Evolutionary conservation across 2,113 vertebrate species (phyloP).

Genomic region (Todiramphus saurophagus): DNA sequence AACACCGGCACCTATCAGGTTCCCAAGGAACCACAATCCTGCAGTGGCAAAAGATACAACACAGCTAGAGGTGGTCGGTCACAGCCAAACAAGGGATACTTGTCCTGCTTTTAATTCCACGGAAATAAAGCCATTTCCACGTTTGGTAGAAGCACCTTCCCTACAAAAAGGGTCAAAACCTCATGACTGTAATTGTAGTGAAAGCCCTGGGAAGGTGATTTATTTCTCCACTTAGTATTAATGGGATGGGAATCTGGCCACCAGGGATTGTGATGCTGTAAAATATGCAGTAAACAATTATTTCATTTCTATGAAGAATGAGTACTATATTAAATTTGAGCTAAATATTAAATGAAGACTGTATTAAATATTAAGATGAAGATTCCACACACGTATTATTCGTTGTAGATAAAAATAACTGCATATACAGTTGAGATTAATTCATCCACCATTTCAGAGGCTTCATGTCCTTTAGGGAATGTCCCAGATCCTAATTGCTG

Average conservation of each 20-base stretch:
- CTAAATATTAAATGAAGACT: slow-evolving; percentile 57
- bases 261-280: background rate
- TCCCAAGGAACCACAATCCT: background rate
- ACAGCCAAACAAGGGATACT: background rate
- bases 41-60: accelerated
- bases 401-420: slow-evolving; percentile 37
- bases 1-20: accelerated
- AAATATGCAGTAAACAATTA: slow-evolving; percentile 55
- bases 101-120: background rate
- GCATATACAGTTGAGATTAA: background rate
- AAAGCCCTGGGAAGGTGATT: background rate
- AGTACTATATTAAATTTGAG: slow-evolving; percentile 13
- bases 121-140: background rate
- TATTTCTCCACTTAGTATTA: slow-evolving; percentile 16
- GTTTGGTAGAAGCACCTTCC: background rate
- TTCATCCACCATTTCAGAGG: background rate
- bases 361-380: slow-evolving; percentile 47
- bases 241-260: background rate
- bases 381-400: background rate
- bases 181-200: background rate
- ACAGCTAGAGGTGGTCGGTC: background rate
- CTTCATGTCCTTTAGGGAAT: background rate
- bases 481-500: background rate
- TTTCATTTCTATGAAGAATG: slow-evolving; percentile 44
- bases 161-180: background rate